A percentile compares a stretch with the other conserved stretches of the same genome.
Conservation (phyloP, 2,888 invertebrate species). For the Tricholauxania praeusta region DNA sequence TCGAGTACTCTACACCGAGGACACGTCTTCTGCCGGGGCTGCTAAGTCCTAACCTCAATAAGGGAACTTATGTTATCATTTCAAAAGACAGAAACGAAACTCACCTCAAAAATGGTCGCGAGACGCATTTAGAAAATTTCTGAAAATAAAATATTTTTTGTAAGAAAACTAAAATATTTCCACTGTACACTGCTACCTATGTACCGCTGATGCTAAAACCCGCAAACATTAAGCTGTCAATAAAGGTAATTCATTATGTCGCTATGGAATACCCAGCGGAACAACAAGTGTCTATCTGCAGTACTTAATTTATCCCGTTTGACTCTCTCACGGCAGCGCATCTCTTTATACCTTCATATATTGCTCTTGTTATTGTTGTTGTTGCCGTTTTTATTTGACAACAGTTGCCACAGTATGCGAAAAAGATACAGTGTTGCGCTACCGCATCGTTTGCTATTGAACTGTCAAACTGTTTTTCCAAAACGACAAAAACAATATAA, state of each 20-base stretch:
- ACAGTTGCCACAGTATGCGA: slow-evolving; percentile 19
- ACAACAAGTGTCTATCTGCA: slow-evolving; percentile 33
- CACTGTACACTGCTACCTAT: too few species aligned
- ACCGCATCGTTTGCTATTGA: slow-evolving; percentile 40
- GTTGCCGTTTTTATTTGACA: slow-evolving; percentile 14
- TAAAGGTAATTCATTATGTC: slow-evolving; percentile 69
- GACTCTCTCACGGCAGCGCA: slow-evolving; percentile 2
- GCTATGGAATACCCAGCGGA: slow-evolving; percentile 45
- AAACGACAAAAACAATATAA: slow-evolving; percentile 56
- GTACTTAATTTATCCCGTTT: slow-evolving; percentile 22
- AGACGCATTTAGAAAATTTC: too few species aligned
- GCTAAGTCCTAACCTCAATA: too few species aligned
- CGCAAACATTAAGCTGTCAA: slow-evolving; percentile 68
- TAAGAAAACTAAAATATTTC: too few species aligned
- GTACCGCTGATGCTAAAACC: slow-evolving; percentile 54
- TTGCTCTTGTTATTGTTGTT: too few species aligned
- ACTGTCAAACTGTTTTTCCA: slow-evolving; percentile 53
- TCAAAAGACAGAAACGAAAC: too few species aligned
- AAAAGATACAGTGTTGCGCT: slow-evolving; percentile 34
- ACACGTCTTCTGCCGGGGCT: too few species aligned
- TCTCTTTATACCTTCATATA: neutral
- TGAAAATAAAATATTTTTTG: too few species aligned
- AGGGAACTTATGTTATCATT: too few species aligned
- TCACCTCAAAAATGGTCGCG: too few species aligned
- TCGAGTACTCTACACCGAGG: too few species aligned